These are phyloP conservation scores for Heliconius charithonia DNA, from an alignment of 2,888 invertebrate genomes.

Conservation along the genomic window DNA sequence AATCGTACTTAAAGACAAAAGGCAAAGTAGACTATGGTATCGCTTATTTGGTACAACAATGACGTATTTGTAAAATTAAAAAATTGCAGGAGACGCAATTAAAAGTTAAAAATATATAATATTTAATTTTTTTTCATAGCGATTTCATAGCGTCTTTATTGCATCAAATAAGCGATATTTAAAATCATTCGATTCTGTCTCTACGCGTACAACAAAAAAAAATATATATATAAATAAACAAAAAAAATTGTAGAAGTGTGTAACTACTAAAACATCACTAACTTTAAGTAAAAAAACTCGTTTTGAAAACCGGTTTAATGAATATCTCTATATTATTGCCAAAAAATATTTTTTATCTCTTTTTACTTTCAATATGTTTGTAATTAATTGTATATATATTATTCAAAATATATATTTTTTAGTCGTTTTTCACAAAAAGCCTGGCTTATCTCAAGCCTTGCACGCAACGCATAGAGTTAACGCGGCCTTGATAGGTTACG, in stretches of 20 bases:
- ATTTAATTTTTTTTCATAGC: too few species aligned
- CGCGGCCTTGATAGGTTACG: conserved; percentile 66
- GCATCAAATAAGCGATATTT: neutral
- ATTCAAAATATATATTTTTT: neutral
- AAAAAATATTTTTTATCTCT: conserved; percentile 8
- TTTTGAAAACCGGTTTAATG: conserved; percentile 9
- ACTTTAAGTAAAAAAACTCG: neutral
- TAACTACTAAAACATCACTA: too few species aligned
- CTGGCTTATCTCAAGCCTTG: conserved; percentile 28
- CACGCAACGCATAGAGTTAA: conserved; percentile 45
- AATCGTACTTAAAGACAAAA: too few species aligned
- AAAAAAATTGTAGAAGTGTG: neutral
- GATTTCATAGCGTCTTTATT: too few species aligned
- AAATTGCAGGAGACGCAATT: too few species aligned
- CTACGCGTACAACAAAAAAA: neutral
- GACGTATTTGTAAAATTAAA: too few species aligned
- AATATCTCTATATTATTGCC: neutral
- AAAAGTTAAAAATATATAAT: too few species aligned
- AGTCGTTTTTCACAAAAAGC: neutral
- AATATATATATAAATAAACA: neutral
- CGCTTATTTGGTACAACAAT: too few species aligned
- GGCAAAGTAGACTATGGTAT: too few species aligned
- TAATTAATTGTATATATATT: neutral
- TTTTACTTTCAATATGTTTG: neutral
- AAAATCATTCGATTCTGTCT: neutral